These are phyloP conservation scores for Spea bombifrons DNA, from an alignment of 2,113 vertebrate genomes.

Conservation along the genomic window DNA sequence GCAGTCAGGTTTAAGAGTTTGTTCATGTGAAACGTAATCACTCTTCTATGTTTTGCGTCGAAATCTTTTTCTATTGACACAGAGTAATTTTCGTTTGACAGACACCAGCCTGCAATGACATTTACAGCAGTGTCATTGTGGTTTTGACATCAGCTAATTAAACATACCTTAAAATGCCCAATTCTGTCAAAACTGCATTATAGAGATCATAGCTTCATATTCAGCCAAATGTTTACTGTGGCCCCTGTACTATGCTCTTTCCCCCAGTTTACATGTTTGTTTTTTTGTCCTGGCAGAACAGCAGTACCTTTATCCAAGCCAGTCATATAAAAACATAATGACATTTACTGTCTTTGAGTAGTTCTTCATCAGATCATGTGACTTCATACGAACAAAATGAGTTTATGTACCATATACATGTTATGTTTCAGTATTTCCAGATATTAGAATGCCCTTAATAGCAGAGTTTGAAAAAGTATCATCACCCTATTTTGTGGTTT, in stretches of 20 bases:
- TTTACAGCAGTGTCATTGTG: conserved; percentile 30
- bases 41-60: conserved; percentile 34
- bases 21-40: conserved; percentile 26
- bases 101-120: conserved; percentile 30
- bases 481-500: too few species aligned
- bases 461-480: too few species aligned
- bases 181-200: conserved; percentile 38
- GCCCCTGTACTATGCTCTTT: conserved; percentile 18
- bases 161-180: conserved; percentile 29
- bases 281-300: neutral
- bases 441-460: too few species aligned
- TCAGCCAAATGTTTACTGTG: neutral
- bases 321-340: neutral
- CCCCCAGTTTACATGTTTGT: neutral
- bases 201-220: conserved; percentile 6
- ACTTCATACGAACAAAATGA: too few species aligned
- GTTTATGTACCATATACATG: too few species aligned
- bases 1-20: conserved; percentile 17
- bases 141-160: conserved; percentile 37
- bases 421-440: too few species aligned
- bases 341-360: too few species aligned
- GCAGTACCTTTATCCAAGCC: too few species aligned
- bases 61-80: conserved; percentile 32
- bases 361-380: too few species aligned
- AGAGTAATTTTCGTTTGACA: conserved; percentile 36